phyloP scores from a whole-genome alignment of 2,888 invertebrate genomes.

The Clostera curtula region DNA sequence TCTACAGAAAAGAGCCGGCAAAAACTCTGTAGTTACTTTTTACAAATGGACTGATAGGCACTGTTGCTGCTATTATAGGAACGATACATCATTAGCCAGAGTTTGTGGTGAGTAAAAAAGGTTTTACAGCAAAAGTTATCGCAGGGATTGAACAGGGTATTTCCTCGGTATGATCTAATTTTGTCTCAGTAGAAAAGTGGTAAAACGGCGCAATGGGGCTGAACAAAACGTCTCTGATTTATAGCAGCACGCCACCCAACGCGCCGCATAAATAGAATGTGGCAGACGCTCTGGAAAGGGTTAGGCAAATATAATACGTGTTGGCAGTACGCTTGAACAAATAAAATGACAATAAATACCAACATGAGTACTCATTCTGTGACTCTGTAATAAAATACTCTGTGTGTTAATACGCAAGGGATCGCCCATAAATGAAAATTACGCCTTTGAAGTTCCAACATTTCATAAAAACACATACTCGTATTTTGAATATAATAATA shows the following conservation, averaged over 20 bases:
- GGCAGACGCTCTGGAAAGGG: conserved; percentile 59
- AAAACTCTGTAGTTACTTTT: too few relatives aligned
- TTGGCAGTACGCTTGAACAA: conserved; percentile 38
- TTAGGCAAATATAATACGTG: conserved; percentile 44
- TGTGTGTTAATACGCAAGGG: conserved; percentile 12
- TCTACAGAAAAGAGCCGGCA: too few relatives aligned
- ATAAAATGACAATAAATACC: conserved; percentile 34
- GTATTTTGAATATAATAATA: too few relatives aligned
- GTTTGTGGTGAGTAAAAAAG: conserved; percentile 52
- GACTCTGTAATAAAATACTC: conserved; percentile 20
- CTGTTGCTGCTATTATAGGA: too few relatives aligned
- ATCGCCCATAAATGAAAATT: conserved; percentile 13
- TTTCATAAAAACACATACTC: too few relatives aligned
- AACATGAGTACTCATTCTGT: conserved; percentile 24
- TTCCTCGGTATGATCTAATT: conserved; percentile 65
- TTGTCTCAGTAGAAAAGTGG: conserved; percentile 65
- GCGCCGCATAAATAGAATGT: conserved; percentile 58
- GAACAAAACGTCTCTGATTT: conserved; percentile 67
- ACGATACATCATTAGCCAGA: too few relatives aligned
- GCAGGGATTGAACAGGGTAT: conserved; percentile 46
- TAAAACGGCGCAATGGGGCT: conserved; percentile 64
- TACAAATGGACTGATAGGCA: too few relatives aligned
- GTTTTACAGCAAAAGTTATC: conserved; percentile 59
- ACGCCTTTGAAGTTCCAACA: conserved; percentile 2
- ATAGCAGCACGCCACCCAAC: conserved; percentile 53